Conservation (phyloP, 2,888 invertebrate genomes). For the Euzophera pinguis region DNA sequence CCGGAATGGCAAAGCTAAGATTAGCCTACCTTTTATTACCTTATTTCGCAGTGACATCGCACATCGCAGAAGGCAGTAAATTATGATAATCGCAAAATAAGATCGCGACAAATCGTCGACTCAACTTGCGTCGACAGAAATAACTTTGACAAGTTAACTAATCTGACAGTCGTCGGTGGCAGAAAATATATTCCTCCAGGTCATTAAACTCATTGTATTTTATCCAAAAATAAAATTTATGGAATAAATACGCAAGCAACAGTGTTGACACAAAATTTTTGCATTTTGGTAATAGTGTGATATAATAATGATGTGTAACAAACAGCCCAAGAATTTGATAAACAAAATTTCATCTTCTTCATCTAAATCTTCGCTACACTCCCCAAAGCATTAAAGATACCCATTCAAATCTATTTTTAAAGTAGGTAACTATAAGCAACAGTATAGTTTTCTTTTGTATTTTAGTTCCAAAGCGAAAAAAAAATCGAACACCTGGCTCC, state of each 20-base stretch:
- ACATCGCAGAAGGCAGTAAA: conserved; percentile 1
- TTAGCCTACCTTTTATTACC: neutral
- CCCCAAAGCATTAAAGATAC: no score
- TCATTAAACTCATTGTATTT: neutral
- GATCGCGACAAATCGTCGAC: conserved; percentile 15
- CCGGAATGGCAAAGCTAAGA: neutral
- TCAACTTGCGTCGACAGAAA: conserved; percentile 16
- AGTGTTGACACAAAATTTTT: no score
- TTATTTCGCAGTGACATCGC: neutral
- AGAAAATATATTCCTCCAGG: neutral
- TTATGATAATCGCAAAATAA: conserved; percentile 8
- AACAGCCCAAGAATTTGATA: no score
- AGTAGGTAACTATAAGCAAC: no score
- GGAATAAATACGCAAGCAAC: no score
- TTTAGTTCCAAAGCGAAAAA: neutral
- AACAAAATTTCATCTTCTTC: no score
- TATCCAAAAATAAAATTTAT: neutral
- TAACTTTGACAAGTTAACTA: conserved; percentile 10
- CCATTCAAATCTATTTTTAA: no score
- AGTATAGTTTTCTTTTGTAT: neutral
- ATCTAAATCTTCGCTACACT: no score
- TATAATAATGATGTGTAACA: no score
- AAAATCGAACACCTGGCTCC: neutral
- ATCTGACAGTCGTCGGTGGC: neutral
- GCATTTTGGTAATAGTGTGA: no score